Evolutionary conservation across 2,113 vertebrate genomes (phyloP), one percentile per base, ranked within the genome.

Genomic region (Chamaetylas fuelleborni): DNA sequence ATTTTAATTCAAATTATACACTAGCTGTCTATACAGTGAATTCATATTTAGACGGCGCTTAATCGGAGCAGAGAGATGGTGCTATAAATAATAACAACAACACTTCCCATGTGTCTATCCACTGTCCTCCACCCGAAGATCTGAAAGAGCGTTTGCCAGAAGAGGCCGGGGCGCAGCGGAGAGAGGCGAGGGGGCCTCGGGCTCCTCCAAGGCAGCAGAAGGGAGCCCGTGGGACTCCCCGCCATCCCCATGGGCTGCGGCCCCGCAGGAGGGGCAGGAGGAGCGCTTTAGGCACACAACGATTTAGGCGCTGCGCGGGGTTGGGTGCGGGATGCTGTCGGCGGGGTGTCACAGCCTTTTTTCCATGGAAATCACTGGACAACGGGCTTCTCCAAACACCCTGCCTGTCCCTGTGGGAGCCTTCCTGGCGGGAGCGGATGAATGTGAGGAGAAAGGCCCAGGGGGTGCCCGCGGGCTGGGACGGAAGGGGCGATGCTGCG

Each of bases 1-100:
- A 84, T 94, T 90, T 96, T 86, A 96, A 94, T 95, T 94, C 93
- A 95, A 95, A 95, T 96, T 92, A 93, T 45, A 96, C 93, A 64
- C 96, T 88, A 83, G 90, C 88, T 71, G 82, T 90, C 93, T 90
- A 78, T 96, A 74, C 72, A 40, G 79, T 60, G 88, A 86, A 96
- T 96, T 96, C 94, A 56, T 93, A 94, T 97, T 93, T 94, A 96
- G 92, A 92, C 31, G 86, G 85, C 11, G 38, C 82, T 92, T 78
- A 83, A 95, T 81, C 79, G 82, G 88, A 90, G 81, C 71, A 33
- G 62, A 73, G 74, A 67, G 71, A 91, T 6, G 19, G 57, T 33
- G 81, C 87, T 86, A 82, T 92, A 92, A 95, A 96, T 93, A 95
- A 91, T 43, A 85, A 47, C 77, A 79, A 8, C 81, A 61, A 11